A percentile compares a stretch with the other conserved stretches of the same genome.
phyloP scores from a whole-genome alignment of 2,888 invertebrate species.

The Ceramica pisi region DNA sequence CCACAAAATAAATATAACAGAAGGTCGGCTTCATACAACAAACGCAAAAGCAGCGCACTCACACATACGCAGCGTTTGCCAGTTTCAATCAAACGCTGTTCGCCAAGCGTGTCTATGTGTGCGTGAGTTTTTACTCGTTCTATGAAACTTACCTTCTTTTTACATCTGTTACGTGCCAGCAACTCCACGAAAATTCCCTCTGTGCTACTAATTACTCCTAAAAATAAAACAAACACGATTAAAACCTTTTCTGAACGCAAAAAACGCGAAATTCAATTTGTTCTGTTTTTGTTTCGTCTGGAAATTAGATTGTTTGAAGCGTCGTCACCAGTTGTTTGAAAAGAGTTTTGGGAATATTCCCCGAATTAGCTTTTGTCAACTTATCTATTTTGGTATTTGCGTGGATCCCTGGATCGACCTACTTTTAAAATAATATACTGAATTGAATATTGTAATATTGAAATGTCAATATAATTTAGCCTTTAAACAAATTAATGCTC shows the following conservation, averaged over 20 bases:
- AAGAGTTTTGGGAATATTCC: constrained; percentile 20
- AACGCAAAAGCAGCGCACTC: neutral
- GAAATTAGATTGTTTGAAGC: constrained; percentile 66
- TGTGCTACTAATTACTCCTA: constrained; percentile 68
- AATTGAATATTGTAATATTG: neutral
- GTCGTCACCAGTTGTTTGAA: constrained; percentile 56
- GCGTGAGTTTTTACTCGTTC: neutral
- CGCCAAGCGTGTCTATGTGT: neutral
- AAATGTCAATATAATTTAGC: neutral
- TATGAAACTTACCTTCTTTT: neutral
- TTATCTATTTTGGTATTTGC: constrained; percentile 39
- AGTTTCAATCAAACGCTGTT: neutral
- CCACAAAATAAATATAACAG: neutral
- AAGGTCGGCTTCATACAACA: neutral
- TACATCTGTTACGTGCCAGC: neutral
- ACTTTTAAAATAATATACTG: constrained; percentile 9
- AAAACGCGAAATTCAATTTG: constrained; percentile 65
- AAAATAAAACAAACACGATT: constrained; percentile 70
- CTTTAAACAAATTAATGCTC: neutral
- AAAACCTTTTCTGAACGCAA: constrained; percentile 60
- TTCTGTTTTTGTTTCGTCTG: constrained; percentile 63
- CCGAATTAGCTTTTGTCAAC: constrained; percentile 13
- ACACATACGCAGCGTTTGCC: neutral
- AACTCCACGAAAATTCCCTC: constrained; percentile 53
- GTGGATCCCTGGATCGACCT: constrained; percentile 8